Percentiles rank a stretch among this genome's conserved stretches.
Evolutionary conservation across 2,113 vertebrate species (phyloP).

Genomic region (Dromas ardeola): DNA sequence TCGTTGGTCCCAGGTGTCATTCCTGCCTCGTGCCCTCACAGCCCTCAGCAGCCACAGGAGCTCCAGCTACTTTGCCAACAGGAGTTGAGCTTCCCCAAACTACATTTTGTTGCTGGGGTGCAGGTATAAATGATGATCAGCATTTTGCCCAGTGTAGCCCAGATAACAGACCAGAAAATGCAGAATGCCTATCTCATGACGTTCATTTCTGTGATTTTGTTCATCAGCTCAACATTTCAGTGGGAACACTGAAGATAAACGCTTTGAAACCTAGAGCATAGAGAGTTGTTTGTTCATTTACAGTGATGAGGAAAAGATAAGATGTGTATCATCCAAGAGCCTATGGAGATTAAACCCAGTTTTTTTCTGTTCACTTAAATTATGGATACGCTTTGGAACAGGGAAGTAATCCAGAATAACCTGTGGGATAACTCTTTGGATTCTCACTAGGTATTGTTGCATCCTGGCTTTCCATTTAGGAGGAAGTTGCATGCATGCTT

Average conservation of each 20-base stretch:
- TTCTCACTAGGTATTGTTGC: not conserved
- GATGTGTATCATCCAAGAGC: not conserved
- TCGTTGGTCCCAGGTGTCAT: not conserved
- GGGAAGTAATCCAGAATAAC: not conserved
- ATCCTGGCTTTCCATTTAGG: not conserved
- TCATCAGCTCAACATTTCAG: not conserved
- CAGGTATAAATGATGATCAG: not conserved
- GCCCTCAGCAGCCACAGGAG: not conserved
- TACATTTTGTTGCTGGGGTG: not conserved
- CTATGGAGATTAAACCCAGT: not conserved
- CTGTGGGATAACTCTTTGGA: not conserved
- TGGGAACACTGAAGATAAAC: not conserved
- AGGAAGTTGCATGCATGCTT: not conserved
- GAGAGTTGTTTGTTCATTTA: not conserved
- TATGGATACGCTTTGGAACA: not conserved
- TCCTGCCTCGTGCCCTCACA: not conserved
- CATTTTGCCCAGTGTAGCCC: not conserved
- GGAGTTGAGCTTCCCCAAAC: not conserved
- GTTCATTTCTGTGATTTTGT: not conserved
- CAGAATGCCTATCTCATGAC: not conserved
- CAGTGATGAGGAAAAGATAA: not conserved
- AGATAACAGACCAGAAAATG: not conserved
- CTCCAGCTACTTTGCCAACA: not conserved
- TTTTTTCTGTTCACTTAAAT: not conserved
- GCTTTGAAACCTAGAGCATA: not conserved